Percentiles rank a stretch among this genome's conserved stretches.
phyloP scores from a whole-genome alignment of 2,888 invertebrate genomes.

The Carcina quercana region DNA sequence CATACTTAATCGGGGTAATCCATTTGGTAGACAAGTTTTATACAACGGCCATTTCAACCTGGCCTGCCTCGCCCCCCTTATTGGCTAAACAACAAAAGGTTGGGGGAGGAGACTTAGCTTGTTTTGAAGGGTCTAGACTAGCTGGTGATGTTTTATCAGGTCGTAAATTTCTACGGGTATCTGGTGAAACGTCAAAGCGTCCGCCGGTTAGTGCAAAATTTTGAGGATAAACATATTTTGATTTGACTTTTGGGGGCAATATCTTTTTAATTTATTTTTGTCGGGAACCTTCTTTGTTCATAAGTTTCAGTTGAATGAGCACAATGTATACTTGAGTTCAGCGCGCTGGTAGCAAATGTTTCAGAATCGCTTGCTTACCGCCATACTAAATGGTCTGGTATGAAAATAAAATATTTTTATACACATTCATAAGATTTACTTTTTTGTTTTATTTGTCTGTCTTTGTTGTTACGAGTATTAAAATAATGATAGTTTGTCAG shows the following conservation, averaged over 20 bases:
- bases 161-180: slow-evolving; percentile 64
- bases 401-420: too few relatives aligned
- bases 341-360: too few relatives aligned
- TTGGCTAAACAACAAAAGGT: slow-evolving; percentile 12
- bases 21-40: slow-evolving; percentile 63
- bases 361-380: too few relatives aligned
- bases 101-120: slow-evolving; percentile 25
- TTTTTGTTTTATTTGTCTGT: too few relatives aligned
- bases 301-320: too few relatives aligned
- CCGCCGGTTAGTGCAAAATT: slow-evolving; percentile 48
- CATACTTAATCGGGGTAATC: slow-evolving; percentile 66
- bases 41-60: slow-evolving; percentile 33
- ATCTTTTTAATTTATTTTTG: too few relatives aligned
- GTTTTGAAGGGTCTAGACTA: slow-evolving; percentile 35
- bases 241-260: slow-evolving; percentile 18
- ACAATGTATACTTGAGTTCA: too few relatives aligned
- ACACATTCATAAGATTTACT: too few relatives aligned
- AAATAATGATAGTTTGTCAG: too few relatives aligned
- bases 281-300: too few relatives aligned
- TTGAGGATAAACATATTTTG: slow-evolving; percentile 31
- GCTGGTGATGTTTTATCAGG: slow-evolving; percentile 59
- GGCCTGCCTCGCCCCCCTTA: slow-evolving; percentile 30
- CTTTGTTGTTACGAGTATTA: too few relatives aligned
- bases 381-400: too few relatives aligned
- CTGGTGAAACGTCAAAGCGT: slow-evolving; percentile 54